phyloP scores from a whole-genome alignment of 2,888 invertebrate genomes.

The Spilarctia lutea region DNA sequence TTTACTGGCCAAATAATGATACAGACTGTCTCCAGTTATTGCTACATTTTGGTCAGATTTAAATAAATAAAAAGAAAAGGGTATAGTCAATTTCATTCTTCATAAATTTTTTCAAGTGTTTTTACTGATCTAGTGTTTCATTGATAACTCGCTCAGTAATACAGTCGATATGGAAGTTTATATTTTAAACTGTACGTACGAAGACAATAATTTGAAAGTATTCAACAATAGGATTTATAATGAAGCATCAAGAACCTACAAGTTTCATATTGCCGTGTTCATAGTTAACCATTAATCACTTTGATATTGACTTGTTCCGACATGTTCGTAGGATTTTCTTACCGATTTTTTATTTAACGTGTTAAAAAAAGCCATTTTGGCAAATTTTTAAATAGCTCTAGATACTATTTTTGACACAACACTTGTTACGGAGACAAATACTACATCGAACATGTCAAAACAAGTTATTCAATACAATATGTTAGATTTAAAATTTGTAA shows the following conservation, averaged over 20 bases:
- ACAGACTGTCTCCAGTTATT: too few relatives aligned
- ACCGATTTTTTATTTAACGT: neutral
- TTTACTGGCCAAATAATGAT: too few relatives aligned
- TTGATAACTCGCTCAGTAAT: neutral
- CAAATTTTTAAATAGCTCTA: neutral
- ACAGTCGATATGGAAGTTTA: too few relatives aligned
- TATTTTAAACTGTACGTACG: too few relatives aligned
- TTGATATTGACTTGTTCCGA: slow-evolving; percentile 33
- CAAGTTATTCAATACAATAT: slow-evolving; percentile 8
- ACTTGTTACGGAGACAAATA: neutral
- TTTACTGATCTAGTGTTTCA: too few relatives aligned
- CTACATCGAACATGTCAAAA: slow-evolving; percentile 24
- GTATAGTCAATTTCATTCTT: too few relatives aligned
- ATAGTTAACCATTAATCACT: slow-evolving; percentile 31
- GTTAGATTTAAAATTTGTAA: slow-evolving; percentile 50
- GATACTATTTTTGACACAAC: neutral
- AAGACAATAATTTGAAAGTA: neutral
- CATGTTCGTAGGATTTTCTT: slow-evolving; percentile 9
- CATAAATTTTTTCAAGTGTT: too few relatives aligned
- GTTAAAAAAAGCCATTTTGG: neutral
- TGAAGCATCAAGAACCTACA: neutral
- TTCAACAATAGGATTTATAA: neutral
- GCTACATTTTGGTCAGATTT: too few relatives aligned
- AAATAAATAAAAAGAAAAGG: too few relatives aligned
- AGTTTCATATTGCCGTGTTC: slow-evolving; percentile 12